Evolutionary conservation across 2,113 vertebrate species (phyloP), one percentile per base, ranked within the genome.

Genomic region (Ophthalmolycus amberensis): DNA sequence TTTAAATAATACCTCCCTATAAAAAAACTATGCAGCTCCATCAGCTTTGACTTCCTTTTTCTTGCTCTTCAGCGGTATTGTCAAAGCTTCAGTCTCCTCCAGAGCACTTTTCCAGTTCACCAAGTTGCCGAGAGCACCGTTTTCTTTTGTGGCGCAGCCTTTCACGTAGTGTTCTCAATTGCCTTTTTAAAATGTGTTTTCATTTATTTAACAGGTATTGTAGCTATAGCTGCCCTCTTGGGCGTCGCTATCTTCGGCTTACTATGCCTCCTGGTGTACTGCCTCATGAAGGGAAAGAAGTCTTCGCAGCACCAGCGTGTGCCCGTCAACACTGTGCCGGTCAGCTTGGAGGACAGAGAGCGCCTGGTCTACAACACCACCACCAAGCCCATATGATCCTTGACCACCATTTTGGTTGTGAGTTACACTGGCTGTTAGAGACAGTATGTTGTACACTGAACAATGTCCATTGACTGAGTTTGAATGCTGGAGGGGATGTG

Each of bases 351-450:
- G 77, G 96, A 98, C 93, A 96, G 93, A 0, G 96, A 98, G 64
- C 96, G 91, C 60, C 94, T 97, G 62, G 97, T 99, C 82, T 98
- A 98, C 90, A 97, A 96, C 88, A 96, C 90, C 87, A 95, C 96
- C 32, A 98, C 97, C 83, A 98, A 96, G 71, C 97, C 97, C 80
- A 95, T 99, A 89, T 99, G 96, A 98, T 56, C 65, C 73, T 74
- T 76, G 46, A 72, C 42, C 52, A 64, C 44, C 6, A 0, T 9
- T 75, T 9, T 15, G 25, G 11, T 67, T 16, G 27, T 73, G 20
- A 62, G 50, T 42, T 69, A 65, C 22, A 5, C 66, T 2, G 9
- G 12, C 29, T 32, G 11, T 16, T 1, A 4, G 22, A 37, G 15
- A 56, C 22, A 48, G 16, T 14, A 25, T 60, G 25, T 75, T 29